Evolutionary conservation across 2,113 vertebrate species (phyloP).

Genomic region (Ophiodon elongatus): DNA sequence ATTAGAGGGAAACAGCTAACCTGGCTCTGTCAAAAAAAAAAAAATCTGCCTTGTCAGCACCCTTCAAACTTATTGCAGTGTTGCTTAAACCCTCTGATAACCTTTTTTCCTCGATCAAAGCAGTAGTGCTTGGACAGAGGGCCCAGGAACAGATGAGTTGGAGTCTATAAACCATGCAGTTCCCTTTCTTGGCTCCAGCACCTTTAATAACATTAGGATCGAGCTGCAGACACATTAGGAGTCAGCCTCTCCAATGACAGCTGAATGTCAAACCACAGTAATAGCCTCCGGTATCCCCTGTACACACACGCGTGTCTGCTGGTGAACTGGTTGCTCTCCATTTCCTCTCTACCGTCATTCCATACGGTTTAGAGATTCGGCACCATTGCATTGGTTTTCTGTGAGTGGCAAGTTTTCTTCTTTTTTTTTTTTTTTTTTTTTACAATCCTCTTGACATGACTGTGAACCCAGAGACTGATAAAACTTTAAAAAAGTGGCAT

Average conservation of each 20-base stretch:
- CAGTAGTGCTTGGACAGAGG: background rate
- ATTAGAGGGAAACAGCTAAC: background rate
- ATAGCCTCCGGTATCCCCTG: conserved; percentile 53
- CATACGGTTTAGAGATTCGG: background rate
- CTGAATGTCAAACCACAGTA: conserved; percentile 73
- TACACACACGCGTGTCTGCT: conserved; percentile 5
- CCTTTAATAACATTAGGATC: conserved; percentile 58
- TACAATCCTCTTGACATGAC: conserved; percentile 25
- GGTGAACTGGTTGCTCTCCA: conserved; percentile 10
- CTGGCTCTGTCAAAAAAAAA: background rate
- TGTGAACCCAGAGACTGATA: conserved; percentile 35
- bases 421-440: background rate
- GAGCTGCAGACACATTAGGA: conserved; percentile 52
- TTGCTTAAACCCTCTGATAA: background rate
- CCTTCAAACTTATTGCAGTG: background rate
- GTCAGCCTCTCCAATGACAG: conserved; percentile 69
- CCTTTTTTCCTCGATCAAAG: background rate
- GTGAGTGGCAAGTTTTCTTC: background rate
- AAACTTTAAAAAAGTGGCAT: conserved; percentile 45
- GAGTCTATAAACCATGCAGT: conserved; percentile 32
- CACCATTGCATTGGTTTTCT: background rate
- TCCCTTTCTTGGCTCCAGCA: conserved; percentile 38
- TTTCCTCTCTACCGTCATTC: background rate
- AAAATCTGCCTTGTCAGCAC: background rate
- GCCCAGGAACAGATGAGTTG: background rate